phyloP scores from a whole-genome alignment of 2,888 invertebrate genomes.

The Stegophylla sp. region DNA sequence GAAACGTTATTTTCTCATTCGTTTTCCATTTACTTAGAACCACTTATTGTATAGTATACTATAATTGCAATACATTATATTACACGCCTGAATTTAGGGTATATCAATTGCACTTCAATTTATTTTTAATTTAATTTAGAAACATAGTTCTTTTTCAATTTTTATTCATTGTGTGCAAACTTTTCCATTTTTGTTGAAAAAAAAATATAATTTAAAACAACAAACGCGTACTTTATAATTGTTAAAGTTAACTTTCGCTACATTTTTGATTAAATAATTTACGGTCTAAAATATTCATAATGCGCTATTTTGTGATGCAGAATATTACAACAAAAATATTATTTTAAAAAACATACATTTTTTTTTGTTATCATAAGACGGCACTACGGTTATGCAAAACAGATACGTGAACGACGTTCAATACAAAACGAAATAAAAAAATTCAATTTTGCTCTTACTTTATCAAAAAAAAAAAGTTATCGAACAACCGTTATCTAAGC shows the following conservation, averaged over 20 bases:
- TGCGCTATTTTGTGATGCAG: neutral
- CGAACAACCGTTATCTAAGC: constrained; percentile 11
- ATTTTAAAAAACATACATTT: neutral
- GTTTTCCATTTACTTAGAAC: neutral
- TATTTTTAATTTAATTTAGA: constrained; percentile 1
- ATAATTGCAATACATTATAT: neutral
- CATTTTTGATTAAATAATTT: constrained; percentile 4
- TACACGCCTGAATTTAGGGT: neutral
- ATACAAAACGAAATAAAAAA: constrained; percentile 11
- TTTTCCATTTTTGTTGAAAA: constrained; percentile 20
- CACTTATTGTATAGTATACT: neutral
- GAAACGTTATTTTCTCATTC: constrained; percentile 13
- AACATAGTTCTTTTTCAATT: constrained; percentile 25
- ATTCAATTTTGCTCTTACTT: constrained; percentile 22
- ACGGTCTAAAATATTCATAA: constrained; percentile 17
- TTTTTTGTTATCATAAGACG: constrained; percentile 17
- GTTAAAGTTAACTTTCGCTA: too few species aligned
- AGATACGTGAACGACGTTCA: constrained; percentile 30
- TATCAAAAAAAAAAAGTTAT: constrained; percentile 41
- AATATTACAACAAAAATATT: neutral
- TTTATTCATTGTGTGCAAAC: neutral
- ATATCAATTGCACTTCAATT: neutral
- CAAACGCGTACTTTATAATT: neutral
- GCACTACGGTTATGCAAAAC: constrained; percentile 45
- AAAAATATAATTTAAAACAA: constrained; percentile 7